A percentile compares a stretch with the other conserved stretches of the same genome.
These are phyloP conservation scores for Antennarius striatus DNA, from an alignment of 2,113 vertebrate species.

Conservation along the genomic window DNA sequence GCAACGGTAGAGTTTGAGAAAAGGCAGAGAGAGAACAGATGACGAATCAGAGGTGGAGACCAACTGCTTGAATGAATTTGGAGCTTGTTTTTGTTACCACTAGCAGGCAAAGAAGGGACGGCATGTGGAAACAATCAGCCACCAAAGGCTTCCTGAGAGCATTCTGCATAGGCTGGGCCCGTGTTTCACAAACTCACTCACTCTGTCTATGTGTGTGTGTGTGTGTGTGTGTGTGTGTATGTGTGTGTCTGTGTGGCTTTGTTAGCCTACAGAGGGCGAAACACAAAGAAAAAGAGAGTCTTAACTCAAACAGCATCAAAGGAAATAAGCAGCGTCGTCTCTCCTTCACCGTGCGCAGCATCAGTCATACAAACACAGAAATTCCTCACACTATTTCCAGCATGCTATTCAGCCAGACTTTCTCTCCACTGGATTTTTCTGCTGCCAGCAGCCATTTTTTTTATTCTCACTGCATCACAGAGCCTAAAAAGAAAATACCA, in stretches of 20 bases:
- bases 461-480: constrained; percentile 31
- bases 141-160: constrained; percentile 75
- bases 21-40: constrained; percentile 10
- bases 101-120: constrained; percentile 47
- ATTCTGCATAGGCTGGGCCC: constrained; percentile 70
- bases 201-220: constrained; percentile 10
- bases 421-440: constrained; percentile 51
- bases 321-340: constrained; percentile 28
- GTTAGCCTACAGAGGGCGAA: constrained; percentile 15
- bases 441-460: constrained; percentile 45
- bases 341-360: constrained; percentile 2
- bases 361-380: constrained; percentile 27
- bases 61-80: constrained; percentile 30
- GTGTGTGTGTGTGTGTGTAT: constrained; percentile 24
- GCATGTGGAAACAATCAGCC: constrained; percentile 82
- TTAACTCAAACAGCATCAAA: constrained; percentile 28
- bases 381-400: constrained; percentile 60
- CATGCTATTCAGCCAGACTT: constrained; percentile 37
- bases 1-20: constrained; percentile 20
- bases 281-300: constrained; percentile 35
- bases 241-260: constrained; percentile 42
- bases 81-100: constrained; percentile 64
- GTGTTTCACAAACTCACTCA: constrained; percentile 56
- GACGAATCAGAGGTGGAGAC: constrained; percentile 57
- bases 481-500: constrained; percentile 28